Percentiles rank a stretch among this genome's conserved stretches.
Conservation (phyloP, 1,140 invertebrate genomes). For the Parapsyche elsis region DNA sequence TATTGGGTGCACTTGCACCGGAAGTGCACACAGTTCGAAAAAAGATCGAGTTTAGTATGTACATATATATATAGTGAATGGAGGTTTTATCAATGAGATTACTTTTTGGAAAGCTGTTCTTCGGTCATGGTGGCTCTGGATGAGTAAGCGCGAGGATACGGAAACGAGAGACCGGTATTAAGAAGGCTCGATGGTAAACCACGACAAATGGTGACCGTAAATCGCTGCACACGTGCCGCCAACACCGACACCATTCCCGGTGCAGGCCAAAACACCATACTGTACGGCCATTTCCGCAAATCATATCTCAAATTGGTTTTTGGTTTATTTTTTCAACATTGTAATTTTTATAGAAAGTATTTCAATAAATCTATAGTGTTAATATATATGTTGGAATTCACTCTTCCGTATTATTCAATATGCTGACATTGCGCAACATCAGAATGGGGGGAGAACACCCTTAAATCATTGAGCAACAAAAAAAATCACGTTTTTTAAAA, state of each 20-base stretch:
- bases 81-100: not conserved
- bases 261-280: not conserved
- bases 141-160: not conserved
- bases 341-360: not conserved
- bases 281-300: not conserved
- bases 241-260: not conserved
- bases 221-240: conserved; percentile 9
- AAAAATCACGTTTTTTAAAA: too few relatives aligned
- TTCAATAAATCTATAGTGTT: not conserved
- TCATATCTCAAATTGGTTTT: too few relatives aligned
- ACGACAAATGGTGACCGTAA: not conserved
- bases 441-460: too few relatives aligned
- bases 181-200: not conserved
- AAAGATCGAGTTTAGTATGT: too few relatives aligned
- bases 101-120: conserved; percentile 9
- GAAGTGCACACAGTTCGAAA: too few relatives aligned
- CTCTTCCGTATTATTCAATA: too few relatives aligned
- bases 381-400: too few relatives aligned
- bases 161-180: not conserved
- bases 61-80: not conserved
- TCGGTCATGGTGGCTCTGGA: not conserved
- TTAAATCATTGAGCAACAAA: too few relatives aligned
- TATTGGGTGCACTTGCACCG: too few relatives aligned
- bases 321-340: not conserved
- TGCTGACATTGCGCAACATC: too few relatives aligned